Evolutionary conservation across 2,797 vertebrate genomes (phyloP).

Genomic region (Channa striata): DNA sequence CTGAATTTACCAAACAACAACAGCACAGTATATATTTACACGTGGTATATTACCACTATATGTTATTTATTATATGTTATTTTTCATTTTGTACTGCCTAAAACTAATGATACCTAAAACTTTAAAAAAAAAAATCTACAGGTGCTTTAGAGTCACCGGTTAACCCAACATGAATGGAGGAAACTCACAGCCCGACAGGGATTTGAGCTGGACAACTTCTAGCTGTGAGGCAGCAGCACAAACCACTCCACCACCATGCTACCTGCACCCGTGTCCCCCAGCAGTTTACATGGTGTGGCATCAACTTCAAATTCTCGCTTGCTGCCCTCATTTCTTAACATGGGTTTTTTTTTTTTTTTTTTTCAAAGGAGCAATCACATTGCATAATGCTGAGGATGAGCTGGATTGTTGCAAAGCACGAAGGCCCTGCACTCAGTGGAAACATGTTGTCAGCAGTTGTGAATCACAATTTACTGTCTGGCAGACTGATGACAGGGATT

Average conservation of each 20-base stretch:
- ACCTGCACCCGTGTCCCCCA: too few relatives aligned
- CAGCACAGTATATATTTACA: conserved; percentile 32
- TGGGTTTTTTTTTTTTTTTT: background rate
- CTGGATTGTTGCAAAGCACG: background rate
- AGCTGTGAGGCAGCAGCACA: too few relatives aligned
- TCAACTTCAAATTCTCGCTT: background rate
- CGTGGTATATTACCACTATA: conserved; percentile 33
- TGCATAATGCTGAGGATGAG: background rate
- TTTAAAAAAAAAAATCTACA: too few relatives aligned
- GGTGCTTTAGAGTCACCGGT: too few relatives aligned
- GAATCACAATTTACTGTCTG: background rate
- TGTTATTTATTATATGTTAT: background rate
- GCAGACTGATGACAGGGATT: background rate
- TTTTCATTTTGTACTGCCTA: conserved; percentile 8
- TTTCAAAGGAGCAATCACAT: background rate
- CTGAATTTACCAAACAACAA: conserved; percentile 35
- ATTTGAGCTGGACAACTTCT: too few relatives aligned
- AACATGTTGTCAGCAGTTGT: background rate
- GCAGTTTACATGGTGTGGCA: too few relatives aligned
- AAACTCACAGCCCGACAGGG: too few relatives aligned
- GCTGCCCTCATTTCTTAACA: background rate
- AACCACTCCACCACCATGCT: too few relatives aligned
- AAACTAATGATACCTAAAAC: too few relatives aligned
- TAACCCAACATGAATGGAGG: too few relatives aligned
- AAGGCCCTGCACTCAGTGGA: background rate